Percentiles rank a stretch among this genome's conserved stretches.
These are phyloP conservation scores for Sesia apiformis DNA, from an alignment of 2,888 invertebrate genomes.

Conservation along the genomic window DNA sequence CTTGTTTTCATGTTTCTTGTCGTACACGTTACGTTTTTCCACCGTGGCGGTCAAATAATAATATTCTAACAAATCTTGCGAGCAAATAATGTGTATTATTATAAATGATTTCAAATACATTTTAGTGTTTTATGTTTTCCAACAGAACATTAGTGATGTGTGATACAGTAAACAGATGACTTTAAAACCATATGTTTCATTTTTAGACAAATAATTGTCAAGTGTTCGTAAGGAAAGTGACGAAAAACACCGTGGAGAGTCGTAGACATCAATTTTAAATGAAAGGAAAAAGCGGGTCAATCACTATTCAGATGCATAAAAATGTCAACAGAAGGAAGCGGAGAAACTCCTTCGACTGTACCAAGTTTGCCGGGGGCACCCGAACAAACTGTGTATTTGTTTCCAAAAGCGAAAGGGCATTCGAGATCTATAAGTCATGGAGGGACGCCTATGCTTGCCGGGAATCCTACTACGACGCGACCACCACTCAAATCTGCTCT, in stretches of 20 bases:
- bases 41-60: conserved; percentile 26
- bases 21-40: conserved; percentile 26
- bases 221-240: conserved; percentile 7
- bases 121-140: too few relatives aligned
- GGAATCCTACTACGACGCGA: conserved; percentile 64
- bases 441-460: conserved; percentile 72
- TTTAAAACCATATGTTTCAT: conserved; percentile 62
- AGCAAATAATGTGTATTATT: background rate
- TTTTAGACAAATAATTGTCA: conserved; percentile 31
- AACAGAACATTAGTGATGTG: conserved; percentile 39
- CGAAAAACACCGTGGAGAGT: conserved; percentile 29
- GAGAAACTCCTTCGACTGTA: conserved; percentile 69
- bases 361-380: conserved; percentile 68
- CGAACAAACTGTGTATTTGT: conserved; percentile 65
- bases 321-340: conserved; percentile 80
- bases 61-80: background rate
- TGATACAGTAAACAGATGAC: conserved; percentile 58
- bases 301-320: conserved; percentile 76
- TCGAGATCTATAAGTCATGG: conserved; percentile 91
- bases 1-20: conserved; percentile 41
- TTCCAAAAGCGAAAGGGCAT: conserved; percentile 77
- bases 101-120: too few relatives aligned
- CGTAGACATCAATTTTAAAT: conserved; percentile 51
- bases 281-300: conserved; percentile 49
- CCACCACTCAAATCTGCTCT: conserved; percentile 82